Evolutionary conservation across 2,113 vertebrate genomes (phyloP).

Genomic region (Sebastes fasciatus): DNA sequence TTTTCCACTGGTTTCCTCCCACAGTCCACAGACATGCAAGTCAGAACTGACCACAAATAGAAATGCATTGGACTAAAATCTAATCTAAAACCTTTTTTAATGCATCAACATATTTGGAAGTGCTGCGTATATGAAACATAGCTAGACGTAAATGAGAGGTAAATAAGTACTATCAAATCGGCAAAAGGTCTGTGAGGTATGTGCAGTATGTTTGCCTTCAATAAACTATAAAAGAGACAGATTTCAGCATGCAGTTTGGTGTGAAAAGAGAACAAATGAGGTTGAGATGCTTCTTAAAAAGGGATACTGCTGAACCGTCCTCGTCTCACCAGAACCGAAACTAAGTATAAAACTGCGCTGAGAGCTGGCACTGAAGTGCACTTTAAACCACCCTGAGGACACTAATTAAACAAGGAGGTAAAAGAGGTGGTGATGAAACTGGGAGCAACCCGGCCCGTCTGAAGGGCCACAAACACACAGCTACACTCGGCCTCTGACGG

Average conservation of each 20-base stretch:
- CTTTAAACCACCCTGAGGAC: not conserved
- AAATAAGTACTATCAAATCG: too few relatives aligned
- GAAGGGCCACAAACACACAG: not conserved
- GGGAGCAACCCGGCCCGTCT: conserved; percentile 38
- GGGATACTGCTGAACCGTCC: not conserved
- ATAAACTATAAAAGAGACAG: not conserved
- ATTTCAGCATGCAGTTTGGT: not conserved
- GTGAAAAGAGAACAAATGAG: not conserved
- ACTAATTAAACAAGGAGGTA: conserved; percentile 40
- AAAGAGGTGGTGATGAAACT: conserved; percentile 55
- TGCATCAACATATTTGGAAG: too few relatives aligned
- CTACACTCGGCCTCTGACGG: not conserved
- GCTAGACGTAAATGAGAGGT: not conserved
- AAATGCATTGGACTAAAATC: not conserved
- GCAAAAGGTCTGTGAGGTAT: not conserved
- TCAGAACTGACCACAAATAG: not conserved
- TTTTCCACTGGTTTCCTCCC: not conserved
- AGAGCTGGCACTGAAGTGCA: conserved; percentile 1
- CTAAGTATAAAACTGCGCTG: conserved; percentile 1
- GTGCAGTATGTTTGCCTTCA: not conserved
- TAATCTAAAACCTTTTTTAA: not conserved
- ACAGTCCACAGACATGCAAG: not conserved
- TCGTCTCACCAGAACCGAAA: not conserved
- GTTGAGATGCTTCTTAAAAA: not conserved
- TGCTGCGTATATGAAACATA: too few relatives aligned